A percentile compares a stretch with the other conserved stretches of the same genome.
These are phyloP conservation scores for Sialis lutaria DNA, from an alignment of 2,888 invertebrate genomes.

Conservation along the genomic window DNA sequence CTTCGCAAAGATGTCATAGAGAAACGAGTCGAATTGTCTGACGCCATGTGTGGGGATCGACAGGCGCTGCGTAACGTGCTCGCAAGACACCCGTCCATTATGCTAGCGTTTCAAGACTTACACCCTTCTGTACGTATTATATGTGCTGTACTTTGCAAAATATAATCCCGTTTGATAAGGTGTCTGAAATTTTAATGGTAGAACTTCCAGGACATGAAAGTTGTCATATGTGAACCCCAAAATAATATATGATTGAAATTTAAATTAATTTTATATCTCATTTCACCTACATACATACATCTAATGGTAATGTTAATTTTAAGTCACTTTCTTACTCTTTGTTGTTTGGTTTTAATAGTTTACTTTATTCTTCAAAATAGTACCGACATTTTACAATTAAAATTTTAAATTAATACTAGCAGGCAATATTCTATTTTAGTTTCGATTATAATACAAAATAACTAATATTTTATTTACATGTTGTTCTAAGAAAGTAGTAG, in stretches of 20 bases:
- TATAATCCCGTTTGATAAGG: too few species aligned
- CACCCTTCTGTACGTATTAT: conserved; percentile 19
- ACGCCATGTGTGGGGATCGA: conserved; percentile 39
- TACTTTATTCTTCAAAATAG: too few species aligned
- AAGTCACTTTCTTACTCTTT: too few species aligned
- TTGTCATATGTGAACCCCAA: too few species aligned
- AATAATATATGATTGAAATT: too few species aligned
- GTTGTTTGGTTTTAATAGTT: too few species aligned
- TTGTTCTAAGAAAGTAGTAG: conserved; percentile 34
- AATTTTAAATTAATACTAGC: not conserved
- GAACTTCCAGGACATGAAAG: too few species aligned
- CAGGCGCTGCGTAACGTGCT: conserved; percentile 38
- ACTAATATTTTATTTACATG: not conserved
- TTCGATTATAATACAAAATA: not conserved
- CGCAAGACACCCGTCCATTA: conserved; percentile 36
- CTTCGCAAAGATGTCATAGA: conserved; percentile 35
- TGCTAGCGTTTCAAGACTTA: conserved; percentile 33
- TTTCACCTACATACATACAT: too few species aligned
- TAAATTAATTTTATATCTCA: too few species aligned
- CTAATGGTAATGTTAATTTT: too few species aligned
- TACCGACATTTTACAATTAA: not conserved
- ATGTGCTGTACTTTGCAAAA: too few species aligned
- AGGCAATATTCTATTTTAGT: not conserved
- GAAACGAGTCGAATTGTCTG: conserved; percentile 35
- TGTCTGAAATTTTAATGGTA: too few species aligned